These are phyloP conservation scores for Zygothrica quintamaculata DNA, from an alignment of 2,888 invertebrate species.

Conservation along the genomic window DNA sequence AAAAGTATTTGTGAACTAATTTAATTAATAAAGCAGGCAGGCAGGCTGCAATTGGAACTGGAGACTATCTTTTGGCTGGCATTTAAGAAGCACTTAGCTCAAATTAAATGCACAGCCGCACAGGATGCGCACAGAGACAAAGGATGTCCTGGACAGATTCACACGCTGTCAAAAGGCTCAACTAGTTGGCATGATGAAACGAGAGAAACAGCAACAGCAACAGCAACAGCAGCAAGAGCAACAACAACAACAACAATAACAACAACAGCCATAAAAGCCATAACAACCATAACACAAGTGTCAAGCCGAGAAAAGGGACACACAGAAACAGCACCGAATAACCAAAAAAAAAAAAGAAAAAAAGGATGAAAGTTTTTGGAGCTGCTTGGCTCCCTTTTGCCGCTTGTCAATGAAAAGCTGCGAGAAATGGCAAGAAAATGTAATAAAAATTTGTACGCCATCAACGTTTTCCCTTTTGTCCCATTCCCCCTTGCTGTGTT, in stretches of 20 bases:
- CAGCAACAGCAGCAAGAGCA: conserved; percentile 14
- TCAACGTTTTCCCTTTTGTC: conserved; percentile 40
- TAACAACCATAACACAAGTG: conserved; percentile 51
- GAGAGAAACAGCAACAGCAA: conserved; percentile 27
- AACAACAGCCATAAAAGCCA: conserved; percentile 4
- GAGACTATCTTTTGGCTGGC: conserved; percentile 21
- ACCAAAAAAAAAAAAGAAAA: conserved; percentile 1
- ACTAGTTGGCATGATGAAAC: conserved; percentile 53
- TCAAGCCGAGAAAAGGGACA: conserved; percentile 48
- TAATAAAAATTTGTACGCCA: conserved; percentile 73
- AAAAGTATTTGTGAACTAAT: conserved; percentile 60
- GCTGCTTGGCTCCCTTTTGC: conserved; percentile 29
- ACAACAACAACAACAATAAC: conserved; percentile 2
- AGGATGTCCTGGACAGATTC: conserved; percentile 40
- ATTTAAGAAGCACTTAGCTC: conserved; percentile 75
- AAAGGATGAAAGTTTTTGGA: conserved; percentile 46
- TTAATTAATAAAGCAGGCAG: conserved; percentile 55
- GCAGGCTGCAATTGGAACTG: conserved; percentile 24
- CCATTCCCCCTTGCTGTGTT: conserved; percentile 1
- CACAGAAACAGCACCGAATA: conserved; percentile 10
- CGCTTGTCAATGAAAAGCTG: conserved; percentile 65
- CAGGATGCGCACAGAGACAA: conserved; percentile 9
- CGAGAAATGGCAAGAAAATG: conserved; percentile 67
- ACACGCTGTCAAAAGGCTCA: conserved; percentile 66
- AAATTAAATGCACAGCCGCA: conserved; percentile 67